phyloP scores from a whole-genome alignment of 1,140 invertebrate genomes.

The Panulirus ornatus region DNA sequence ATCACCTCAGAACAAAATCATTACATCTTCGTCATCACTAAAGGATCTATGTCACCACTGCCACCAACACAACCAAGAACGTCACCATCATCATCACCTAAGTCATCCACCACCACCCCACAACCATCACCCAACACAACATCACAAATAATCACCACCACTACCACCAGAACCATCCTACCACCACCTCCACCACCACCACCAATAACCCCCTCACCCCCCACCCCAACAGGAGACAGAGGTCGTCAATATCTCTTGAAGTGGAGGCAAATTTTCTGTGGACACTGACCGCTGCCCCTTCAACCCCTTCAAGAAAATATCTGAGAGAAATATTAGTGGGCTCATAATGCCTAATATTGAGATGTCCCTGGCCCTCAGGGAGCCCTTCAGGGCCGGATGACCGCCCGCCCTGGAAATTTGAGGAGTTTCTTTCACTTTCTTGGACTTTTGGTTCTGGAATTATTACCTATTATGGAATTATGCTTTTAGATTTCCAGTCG shows the following conservation, averaged over 20 bases:
- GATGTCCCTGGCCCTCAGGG: constrained; percentile 51
- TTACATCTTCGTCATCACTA: not conserved
- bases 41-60: too few relatives aligned
- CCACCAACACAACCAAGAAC: not conserved
- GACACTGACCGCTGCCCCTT: constrained; percentile 45
- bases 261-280: constrained; percentile 59
- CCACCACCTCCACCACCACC: constrained; percentile 1
- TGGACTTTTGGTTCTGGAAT: constrained; percentile 25
- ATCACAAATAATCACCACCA: too few relatives aligned
- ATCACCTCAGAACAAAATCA: not conserved
- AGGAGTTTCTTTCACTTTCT: constrained; percentile 18
- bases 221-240: constrained; percentile 40
- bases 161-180: not conserved
- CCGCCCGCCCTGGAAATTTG: constrained; percentile 8
- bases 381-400: constrained; percentile 40
- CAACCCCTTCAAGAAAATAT: constrained; percentile 59
- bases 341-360: constrained; percentile 67
- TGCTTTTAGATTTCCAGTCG: not conserved
- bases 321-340: constrained; percentile 63
- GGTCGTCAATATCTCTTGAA: constrained; percentile 56
- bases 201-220: constrained; percentile 36
- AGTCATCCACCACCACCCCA: constrained; percentile 1
- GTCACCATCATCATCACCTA: not conserved
- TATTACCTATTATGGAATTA: constrained; percentile 36
- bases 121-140: too few relatives aligned